Evolutionary conservation across 2,797 vertebrate genomes (phyloP).

Genomic region (Eospalax fontanierii): DNA sequence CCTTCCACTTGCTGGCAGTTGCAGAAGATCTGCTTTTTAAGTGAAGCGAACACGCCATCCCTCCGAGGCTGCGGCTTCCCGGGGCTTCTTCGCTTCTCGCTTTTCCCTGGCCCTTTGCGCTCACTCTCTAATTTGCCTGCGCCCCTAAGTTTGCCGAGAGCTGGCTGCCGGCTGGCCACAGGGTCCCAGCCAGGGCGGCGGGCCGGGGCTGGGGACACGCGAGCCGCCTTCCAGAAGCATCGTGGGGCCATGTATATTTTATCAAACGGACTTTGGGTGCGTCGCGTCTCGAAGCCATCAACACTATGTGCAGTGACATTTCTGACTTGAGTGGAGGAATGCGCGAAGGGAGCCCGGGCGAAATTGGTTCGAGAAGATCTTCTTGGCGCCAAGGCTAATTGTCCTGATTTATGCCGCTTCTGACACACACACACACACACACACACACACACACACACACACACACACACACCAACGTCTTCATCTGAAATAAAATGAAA

Average conservation of each 20-base stretch:
- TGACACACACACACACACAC: constrained; percentile 70
- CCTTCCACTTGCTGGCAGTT: constrained; percentile 91
- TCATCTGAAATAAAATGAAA: constrained; percentile 78
- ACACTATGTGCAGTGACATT: constrained; percentile 85
- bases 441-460: neutral
- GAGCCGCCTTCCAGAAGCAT: constrained; percentile 72
- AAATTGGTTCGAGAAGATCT: constrained; percentile 77
- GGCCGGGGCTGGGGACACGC: constrained; percentile 76
- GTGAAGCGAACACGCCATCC: constrained; percentile 84
- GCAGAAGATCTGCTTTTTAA: constrained; percentile 90
- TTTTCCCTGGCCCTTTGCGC: constrained; percentile 17
- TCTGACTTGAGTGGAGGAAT: constrained; percentile 87
- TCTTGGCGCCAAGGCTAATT: constrained; percentile 86
- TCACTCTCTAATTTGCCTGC: constrained; percentile 45
- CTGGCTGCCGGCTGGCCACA: constrained; percentile 53
- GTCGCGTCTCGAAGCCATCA: constrained; percentile 89
- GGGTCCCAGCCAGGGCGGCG: constrained; percentile 54
- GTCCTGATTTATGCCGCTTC: constrained; percentile 86
- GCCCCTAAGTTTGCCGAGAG: constrained; percentile 81
- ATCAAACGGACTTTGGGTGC: constrained; percentile 88
- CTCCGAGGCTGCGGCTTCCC: constrained; percentile 80
- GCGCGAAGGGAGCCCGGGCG: constrained; percentile 81
- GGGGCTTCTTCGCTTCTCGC: constrained; percentile 25
- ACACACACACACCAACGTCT: constrained; percentile 72
- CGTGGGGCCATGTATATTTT: constrained; percentile 86